These are phyloP conservation scores for Dolichotis patagonum DNA, from an alignment of 2,113 vertebrate species.

Conservation along the genomic window DNA sequence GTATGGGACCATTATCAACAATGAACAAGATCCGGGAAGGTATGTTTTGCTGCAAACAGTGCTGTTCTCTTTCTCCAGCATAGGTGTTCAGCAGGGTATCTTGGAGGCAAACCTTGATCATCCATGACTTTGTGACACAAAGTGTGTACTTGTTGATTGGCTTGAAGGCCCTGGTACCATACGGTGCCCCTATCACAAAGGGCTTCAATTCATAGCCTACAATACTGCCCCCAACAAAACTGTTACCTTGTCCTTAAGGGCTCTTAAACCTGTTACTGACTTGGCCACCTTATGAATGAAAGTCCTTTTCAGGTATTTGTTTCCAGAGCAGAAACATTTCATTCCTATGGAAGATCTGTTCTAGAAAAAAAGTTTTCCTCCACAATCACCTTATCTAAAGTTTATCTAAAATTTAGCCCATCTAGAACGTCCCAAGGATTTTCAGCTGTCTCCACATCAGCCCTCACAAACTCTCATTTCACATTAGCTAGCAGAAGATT, in stretches of 20 bases:
- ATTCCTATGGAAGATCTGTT: background rate
- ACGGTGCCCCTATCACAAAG: background rate
- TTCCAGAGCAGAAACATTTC: background rate
- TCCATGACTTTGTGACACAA: background rate
- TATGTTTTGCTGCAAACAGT: background rate
- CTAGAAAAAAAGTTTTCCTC: background rate
- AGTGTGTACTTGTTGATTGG: background rate
- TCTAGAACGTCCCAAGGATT: background rate
- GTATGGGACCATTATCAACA: background rate
- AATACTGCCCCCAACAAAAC: background rate
- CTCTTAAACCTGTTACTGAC: background rate
- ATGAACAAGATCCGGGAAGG: background rate
- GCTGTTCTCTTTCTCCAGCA: background rate
- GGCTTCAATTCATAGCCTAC: background rate
- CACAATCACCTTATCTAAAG: background rate
- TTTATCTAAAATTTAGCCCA: background rate
- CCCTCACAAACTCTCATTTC: background rate
- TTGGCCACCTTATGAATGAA: background rate
- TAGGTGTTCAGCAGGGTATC: background rate
- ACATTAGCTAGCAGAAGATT: background rate
- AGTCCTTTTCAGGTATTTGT: background rate
- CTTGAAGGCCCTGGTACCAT: background rate
- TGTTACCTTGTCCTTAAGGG: background rate
- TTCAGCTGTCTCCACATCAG: background rate
- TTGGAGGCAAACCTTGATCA: background rate